These are phyloP conservation scores for Tokudaia muenninki DNA, from an alignment of 2,797 vertebrate species.

Conservation along the genomic window DNA sequence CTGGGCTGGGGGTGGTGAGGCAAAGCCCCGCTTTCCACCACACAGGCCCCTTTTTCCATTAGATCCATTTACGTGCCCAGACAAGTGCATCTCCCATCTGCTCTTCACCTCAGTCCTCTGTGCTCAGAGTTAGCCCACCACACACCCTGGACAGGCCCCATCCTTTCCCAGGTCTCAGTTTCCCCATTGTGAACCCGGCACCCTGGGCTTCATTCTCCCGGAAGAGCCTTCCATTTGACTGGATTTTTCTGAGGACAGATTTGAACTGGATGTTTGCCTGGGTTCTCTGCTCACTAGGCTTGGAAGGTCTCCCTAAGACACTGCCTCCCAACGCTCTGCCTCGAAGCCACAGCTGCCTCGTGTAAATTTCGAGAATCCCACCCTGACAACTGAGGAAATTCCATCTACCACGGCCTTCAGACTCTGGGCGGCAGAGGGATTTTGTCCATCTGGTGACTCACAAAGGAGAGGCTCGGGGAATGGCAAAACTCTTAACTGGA, in stretches of 20 bases:
- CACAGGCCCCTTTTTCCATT: background rate
- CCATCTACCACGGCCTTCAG: background rate
- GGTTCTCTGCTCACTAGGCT: background rate
- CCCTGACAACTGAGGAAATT: conserved; percentile 73
- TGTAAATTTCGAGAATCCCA: background rate
- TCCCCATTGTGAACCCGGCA: conserved; percentile 19
- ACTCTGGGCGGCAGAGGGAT: conserved; percentile 33
- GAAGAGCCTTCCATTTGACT: background rate
- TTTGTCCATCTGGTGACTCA: conserved; percentile 56
- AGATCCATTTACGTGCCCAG: background rate
- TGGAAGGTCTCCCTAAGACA: background rate
- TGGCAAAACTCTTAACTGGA: background rate
- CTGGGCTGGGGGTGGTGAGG: fast-evolving
- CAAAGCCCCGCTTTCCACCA: background rate
- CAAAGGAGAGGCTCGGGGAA: background rate
- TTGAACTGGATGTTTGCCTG: background rate
- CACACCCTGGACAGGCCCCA: background rate
- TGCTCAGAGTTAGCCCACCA: background rate
- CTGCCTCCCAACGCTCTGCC: background rate
- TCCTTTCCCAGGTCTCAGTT: background rate
- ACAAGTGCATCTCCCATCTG: background rate
- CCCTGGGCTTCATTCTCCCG: fast-evolving
- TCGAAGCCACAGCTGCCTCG: background rate
- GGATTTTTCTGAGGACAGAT: background rate
- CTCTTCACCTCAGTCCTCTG: background rate